phyloP scores from a whole-genome alignment of 2,113 vertebrate genomes.

The Ibidorhyncha struthersii region DNA sequence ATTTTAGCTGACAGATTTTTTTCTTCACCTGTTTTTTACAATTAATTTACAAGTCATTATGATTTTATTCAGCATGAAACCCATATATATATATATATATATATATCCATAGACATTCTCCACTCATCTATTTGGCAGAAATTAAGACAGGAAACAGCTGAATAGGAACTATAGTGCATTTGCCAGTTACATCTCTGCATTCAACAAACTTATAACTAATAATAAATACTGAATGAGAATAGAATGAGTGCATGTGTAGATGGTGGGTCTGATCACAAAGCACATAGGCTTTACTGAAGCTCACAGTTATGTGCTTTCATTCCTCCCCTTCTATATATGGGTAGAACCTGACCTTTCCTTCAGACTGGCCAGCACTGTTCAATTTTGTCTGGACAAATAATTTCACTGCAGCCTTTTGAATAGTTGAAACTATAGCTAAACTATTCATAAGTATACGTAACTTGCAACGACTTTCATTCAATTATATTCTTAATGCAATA shows the following conservation, averaged over 20 bases:
- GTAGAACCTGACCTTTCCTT: neutral
- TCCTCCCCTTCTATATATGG: neutral
- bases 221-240: neutral
- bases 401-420: neutral
- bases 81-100: neutral
- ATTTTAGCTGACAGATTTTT: slow-evolving; percentile 14
- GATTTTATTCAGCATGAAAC: slow-evolving; percentile 13
- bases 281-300: neutral
- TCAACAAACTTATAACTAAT: neutral
- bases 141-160: neutral
- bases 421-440: neutral
- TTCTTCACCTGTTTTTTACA: neutral
- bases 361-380: neutral
- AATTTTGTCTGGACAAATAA: neutral
- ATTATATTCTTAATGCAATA: neutral
- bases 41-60: slow-evolving; percentile 17
- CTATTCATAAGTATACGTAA: neutral
- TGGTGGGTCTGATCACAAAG: neutral
- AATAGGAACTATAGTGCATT: neutral
- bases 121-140: neutral
- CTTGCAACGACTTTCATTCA: neutral
- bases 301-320: neutral
- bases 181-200: neutral
- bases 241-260: neutral
- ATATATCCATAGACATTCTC: neutral